phyloP scores from a whole-genome alignment of 2,888 invertebrate genomes.

The Luperina testacea region DNA sequence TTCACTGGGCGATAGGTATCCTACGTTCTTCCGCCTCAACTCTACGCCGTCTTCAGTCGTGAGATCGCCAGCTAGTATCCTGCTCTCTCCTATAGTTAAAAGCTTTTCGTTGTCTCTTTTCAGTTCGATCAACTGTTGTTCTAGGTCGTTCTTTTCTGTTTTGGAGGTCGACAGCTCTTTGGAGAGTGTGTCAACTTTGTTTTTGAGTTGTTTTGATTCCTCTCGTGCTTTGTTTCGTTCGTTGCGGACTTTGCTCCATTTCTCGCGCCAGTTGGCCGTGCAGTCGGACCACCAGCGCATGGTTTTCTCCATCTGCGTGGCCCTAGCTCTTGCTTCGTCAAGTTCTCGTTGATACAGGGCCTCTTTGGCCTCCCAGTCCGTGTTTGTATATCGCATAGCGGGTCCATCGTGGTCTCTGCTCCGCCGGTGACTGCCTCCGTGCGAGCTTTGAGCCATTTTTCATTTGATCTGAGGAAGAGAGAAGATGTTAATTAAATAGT shows the following conservation, averaged over 20 bases:
- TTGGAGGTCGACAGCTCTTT: slow-evolving; percentile 94
- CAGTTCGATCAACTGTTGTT: slow-evolving; percentile 93
- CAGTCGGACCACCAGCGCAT: slow-evolving; percentile 99
- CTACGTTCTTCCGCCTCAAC: slow-evolving; percentile 80
- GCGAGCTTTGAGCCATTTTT: slow-evolving; percentile 91
- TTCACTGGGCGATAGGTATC: slow-evolving; percentile 78
- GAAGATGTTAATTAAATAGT: neutral
- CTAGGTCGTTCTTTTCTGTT: slow-evolving; percentile 94
- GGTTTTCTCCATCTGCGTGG: slow-evolving; percentile 99
- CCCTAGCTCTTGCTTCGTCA: slow-evolving; percentile 97
- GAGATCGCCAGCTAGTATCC: slow-evolving; percentile 83
- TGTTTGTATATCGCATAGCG: slow-evolving; percentile 91
- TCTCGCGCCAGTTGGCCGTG: slow-evolving; percentile 98
- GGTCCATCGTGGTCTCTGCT: slow-evolving; percentile 91
- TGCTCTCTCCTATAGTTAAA: slow-evolving; percentile 87
- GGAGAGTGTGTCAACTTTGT: slow-evolving; percentile 93
- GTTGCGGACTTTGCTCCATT: slow-evolving; percentile 98
- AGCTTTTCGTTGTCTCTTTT: slow-evolving; percentile 96
- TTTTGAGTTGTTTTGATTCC: slow-evolving; percentile 95
- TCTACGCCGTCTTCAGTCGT: slow-evolving; percentile 85
- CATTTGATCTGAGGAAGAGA: slow-evolving; percentile 51
- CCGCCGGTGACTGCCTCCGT: slow-evolving; percentile 92
- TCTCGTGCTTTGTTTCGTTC: slow-evolving; percentile 98
- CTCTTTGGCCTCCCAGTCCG: slow-evolving; percentile 95
- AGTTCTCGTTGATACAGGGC: slow-evolving; percentile 93